Percentiles rank a stretch among this genome's conserved stretches.
phyloP scores from a whole-genome alignment of 2,113 vertebrate species.

The Albula goreensis region DNA sequence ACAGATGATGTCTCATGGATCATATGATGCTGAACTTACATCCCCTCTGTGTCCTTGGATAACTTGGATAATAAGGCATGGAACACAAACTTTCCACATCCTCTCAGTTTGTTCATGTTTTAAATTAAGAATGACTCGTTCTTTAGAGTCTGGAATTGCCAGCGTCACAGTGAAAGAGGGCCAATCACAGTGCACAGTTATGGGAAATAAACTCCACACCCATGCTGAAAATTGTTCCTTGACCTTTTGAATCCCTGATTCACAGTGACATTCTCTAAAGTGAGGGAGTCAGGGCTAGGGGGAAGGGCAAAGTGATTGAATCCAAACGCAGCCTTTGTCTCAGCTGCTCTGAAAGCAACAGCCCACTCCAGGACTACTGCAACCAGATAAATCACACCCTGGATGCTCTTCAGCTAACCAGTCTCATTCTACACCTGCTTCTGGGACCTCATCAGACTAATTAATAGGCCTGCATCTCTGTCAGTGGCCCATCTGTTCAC shows the following conservation, averaged over 20 bases:
- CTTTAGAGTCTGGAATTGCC: too few species aligned
- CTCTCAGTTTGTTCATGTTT: neutral
- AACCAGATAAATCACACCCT: neutral
- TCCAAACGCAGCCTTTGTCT: neutral
- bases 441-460: neutral
- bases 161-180: too few species aligned
- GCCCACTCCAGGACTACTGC: neutral
- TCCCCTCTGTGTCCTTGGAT: too few species aligned
- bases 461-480: neutral
- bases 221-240: too few species aligned
- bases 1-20: too few species aligned
- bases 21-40: too few species aligned
- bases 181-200: too few species aligned
- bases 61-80: neutral
- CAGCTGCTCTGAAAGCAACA: neutral
- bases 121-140: neutral
- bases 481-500: neutral
- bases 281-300: neutral
- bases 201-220: too few species aligned
- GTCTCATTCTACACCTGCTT: too few species aligned
- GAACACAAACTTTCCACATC: neutral
- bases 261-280: neutral
- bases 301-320: neutral
- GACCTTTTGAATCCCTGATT: too few species aligned
- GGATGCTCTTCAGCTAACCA: neutral